Conservation (phyloP, 2,888 invertebrate species). For the Mycogona germanica region DNA sequence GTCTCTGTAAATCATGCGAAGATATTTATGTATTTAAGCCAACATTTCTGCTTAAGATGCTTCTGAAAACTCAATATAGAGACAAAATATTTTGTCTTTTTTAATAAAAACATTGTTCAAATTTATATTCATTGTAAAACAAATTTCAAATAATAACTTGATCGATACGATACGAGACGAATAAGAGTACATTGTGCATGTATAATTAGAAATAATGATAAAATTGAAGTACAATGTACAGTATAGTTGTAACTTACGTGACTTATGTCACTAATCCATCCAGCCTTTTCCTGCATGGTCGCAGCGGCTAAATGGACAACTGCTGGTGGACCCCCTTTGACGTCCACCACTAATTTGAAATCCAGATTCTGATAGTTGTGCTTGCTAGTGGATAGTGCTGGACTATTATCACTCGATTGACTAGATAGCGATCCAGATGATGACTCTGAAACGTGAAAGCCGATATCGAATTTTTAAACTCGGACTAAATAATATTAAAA, state of each 20-base stretch:
- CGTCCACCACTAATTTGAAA: conserved; percentile 57
- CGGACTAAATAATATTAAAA: not conserved
- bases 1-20: too few relatives aligned
- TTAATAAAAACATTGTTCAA: conserved; percentile 9
- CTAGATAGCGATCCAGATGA: conserved; percentile 44
- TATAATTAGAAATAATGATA: too few relatives aligned
- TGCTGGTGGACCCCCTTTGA: conserved; percentile 50
- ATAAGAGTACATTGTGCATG: not conserved
- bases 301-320: conserved; percentile 53
- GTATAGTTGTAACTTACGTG: conserved; percentile 51
- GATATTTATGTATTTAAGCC: too few relatives aligned
- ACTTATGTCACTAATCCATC: conserved; percentile 85
- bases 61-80: too few relatives aligned
- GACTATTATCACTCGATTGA: conserved; percentile 14
- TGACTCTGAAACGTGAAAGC: conserved; percentile 32
- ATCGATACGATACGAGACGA: conserved; percentile 5
- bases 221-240: too few relatives aligned
- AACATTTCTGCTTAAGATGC: too few relatives aligned
- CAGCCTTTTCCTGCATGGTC: conserved; percentile 75
- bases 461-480: not conserved
- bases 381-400: conserved; percentile 24
- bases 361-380: conserved; percentile 47
- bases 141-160: not conserved
- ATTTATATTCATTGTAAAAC: not conserved
- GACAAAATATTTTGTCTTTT: too few relatives aligned